These are phyloP conservation scores for Thalassophryne amazonica DNA, from an alignment of 2,797 vertebrate genomes.

Conservation along the genomic window DNA sequence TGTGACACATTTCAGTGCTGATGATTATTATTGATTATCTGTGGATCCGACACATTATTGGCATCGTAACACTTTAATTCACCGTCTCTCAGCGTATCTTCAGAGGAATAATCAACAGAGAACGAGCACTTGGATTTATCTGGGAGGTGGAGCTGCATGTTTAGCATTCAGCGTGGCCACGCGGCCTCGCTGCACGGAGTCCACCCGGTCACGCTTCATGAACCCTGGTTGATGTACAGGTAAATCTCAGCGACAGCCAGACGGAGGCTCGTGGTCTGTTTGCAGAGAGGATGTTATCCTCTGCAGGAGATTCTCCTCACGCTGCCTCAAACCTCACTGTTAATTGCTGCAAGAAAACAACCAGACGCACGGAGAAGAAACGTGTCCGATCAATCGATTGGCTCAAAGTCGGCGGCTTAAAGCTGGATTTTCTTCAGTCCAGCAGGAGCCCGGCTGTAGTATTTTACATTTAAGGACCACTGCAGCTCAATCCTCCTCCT, in stretches of 20 bases:
- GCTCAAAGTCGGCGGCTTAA: too few species aligned
- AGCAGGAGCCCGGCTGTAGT: too few species aligned
- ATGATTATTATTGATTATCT: conserved; percentile 26
- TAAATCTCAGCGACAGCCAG: conserved; percentile 25
- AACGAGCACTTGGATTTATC: conserved; percentile 8
- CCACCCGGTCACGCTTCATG: conserved; percentile 40
- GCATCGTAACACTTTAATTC: conserved; percentile 17
- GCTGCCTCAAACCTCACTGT: conserved; percentile 13
- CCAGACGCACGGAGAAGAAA: conserved; percentile 19
- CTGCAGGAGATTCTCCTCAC: conserved; percentile 52
- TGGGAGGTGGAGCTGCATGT: too few species aligned
- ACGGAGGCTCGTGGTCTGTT: conserved; percentile 34
- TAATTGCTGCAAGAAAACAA: conserved; percentile 48
- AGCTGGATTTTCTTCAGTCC: too few species aligned
- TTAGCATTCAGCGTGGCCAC: conserved; percentile 19
- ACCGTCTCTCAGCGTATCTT: conserved; percentile 2
- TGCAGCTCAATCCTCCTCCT: too few species aligned
- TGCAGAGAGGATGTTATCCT: conserved; percentile 60
- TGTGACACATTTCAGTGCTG: conserved; percentile 6
- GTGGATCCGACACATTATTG: conserved; percentile 13
- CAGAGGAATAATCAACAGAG: conserved; percentile 19
- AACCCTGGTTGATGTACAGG: conserved; percentile 42
- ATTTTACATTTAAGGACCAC: too few species aligned
- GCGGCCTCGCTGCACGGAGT: conserved; percentile 5
- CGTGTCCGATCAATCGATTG: too few species aligned